Evolutionary conservation across 2,888 invertebrate species (phyloP), one percentile per base, ranked within the genome.

Genomic region (Tenthredo mesomela): DNA sequence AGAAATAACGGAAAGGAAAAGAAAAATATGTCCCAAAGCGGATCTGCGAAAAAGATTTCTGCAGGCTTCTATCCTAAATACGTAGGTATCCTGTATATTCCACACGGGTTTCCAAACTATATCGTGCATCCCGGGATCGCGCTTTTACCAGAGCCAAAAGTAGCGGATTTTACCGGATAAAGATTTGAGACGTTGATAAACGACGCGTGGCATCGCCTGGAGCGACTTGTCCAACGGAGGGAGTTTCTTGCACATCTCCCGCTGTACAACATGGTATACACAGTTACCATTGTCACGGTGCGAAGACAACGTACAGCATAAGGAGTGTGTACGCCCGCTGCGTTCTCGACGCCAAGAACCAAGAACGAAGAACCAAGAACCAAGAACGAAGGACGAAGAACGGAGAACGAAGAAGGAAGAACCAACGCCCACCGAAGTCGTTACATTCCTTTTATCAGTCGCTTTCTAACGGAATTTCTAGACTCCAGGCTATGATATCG

Each of bases 391-490:
- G 54, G 1, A 54, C 54, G 18, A 50, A 50, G 50, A 18, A 50
- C 40, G 37, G 18, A 10, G n/a, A 21, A 18, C 40, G 18, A 21
- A 33, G 73, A 25, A 37, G 50, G 18, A 50, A 50, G 10, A 37
- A 47, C 67, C 82, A 82, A 82, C 82, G 82, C 82, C 82, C 82
- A 82, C 43, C 80, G 12, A 25, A 50, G 67, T 67, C 43, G 58
- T 50, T 58, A 82, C 67, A 37, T 80, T 82, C 82, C 67, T 82
- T 82, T 82, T 82, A 82, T 82, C 82, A 82, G 82, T 67, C 67
- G 65, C 67, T 82, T 82, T 67, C 82, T 82, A 82, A 82, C 82
- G 82, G 67, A 82, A 82, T 82, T 82, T 70, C 67, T 82, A 25
- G 67, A 80, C 82, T 82, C 67, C 29, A 50, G 67, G 82, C 67